Percentiles rank a stretch among this genome's conserved stretches.
Evolutionary conservation across 2,888 invertebrate species (phyloP).

Genomic region (Meteorus cinctellus): DNA sequence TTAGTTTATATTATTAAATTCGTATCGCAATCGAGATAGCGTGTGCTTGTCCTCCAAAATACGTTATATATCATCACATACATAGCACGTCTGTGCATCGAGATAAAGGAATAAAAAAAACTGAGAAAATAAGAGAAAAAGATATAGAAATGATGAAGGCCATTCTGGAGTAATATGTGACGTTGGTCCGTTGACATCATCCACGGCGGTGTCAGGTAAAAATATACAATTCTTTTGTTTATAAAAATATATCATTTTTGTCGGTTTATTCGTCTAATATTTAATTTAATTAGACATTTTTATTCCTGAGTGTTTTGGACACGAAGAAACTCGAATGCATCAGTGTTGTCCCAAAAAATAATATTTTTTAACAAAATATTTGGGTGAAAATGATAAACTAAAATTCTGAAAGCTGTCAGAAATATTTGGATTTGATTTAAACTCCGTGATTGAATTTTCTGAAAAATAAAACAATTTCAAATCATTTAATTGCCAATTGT

Average conservation of each 20-base stretch:
- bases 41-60: slow-evolving; percentile 42
- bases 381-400: no score
- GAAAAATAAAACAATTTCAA: no score
- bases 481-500: no score
- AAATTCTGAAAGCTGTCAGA: no score
- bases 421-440: no score
- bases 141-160: not conserved
- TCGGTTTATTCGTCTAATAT: not conserved
- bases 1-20: not conserved
- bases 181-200: slow-evolving; percentile 36
- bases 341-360: no score
- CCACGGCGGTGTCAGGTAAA: slow-evolving; percentile 36
- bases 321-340: no score
- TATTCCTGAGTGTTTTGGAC: no score
- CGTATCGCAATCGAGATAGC: slow-evolving; percentile 26
- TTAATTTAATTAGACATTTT: not conserved
- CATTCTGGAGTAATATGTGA: slow-evolving; percentile 24
- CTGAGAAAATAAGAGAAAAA: slow-evolving; percentile 6
- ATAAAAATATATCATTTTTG: not conserved
- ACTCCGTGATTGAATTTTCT: no score
- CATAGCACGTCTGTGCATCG: not conserved
- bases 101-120: not conserved
- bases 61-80: not conserved
- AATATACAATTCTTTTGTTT: not conserved
- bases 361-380: no score